A percentile compares a stretch with the other conserved stretches of the same genome.
Conservation (phyloP, 2,113 vertebrate species). For the Mirounga angustirostris region DNA sequence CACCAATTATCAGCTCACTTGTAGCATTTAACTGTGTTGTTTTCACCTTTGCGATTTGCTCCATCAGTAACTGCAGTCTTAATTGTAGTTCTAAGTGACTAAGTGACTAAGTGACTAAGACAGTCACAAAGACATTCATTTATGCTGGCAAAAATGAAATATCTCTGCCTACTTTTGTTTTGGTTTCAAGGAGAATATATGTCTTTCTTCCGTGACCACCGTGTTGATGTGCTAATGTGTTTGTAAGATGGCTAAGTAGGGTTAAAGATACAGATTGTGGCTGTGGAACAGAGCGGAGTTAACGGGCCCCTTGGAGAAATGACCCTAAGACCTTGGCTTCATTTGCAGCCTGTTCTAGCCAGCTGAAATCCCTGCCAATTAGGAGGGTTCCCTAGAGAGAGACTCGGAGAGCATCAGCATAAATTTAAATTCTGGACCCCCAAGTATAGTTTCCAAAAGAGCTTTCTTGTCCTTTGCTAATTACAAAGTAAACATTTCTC, state of each 20-base stretch:
- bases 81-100: not conserved
- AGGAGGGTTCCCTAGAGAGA: conserved; percentile 76
- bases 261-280: conserved; percentile 74
- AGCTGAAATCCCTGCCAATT: conserved; percentile 76
- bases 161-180: not conserved
- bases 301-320: conserved; percentile 72
- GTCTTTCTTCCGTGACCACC: not conserved
- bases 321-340: conserved; percentile 75
- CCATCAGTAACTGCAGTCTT: not conserved
- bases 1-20: not conserved
- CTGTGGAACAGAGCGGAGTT: conserved; percentile 65
- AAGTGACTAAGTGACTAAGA: not conserved
- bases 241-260: conserved; percentile 55
- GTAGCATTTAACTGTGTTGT: not conserved
- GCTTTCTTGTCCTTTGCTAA: conserved; percentile 74
- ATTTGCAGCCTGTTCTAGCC: conserved; percentile 63
- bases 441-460: conserved; percentile 75
- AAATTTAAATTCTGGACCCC: conserved; percentile 81
- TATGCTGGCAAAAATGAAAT: not conserved
- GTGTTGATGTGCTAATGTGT: not conserved
- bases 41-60: not conserved
- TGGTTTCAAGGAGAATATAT: not conserved
- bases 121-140: conserved; percentile 40
- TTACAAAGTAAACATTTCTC: conserved; percentile 82
- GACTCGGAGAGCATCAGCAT: conserved; percentile 75